These are phyloP conservation scores for Parotia lawesii DNA, from an alignment of 2,113 vertebrate species.

Conservation along the genomic window DNA sequence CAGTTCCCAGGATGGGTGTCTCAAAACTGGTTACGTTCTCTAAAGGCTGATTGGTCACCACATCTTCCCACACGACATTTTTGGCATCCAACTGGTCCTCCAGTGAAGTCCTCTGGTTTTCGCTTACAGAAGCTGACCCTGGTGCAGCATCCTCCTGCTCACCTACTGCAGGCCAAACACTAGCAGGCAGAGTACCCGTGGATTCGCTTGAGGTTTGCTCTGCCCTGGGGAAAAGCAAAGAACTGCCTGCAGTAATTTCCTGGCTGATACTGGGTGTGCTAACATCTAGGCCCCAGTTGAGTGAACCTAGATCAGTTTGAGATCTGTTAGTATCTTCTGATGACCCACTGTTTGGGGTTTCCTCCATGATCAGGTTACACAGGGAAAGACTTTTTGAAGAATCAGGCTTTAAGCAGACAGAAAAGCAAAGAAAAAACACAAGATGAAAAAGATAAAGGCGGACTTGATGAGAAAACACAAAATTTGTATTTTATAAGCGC, in stretches of 20 bases:
- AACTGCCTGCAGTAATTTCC: conserved; percentile 50
- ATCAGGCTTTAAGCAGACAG: conserved; percentile 78
- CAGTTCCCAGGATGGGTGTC: conserved; percentile 32
- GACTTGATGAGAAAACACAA: conserved; percentile 74
- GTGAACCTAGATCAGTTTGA: conserved; percentile 74
- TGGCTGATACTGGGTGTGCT: conserved; percentile 73
- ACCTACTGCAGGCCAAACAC: conserved; percentile 42
- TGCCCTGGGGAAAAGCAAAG: conserved; percentile 50
- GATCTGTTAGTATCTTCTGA: conserved; percentile 73
- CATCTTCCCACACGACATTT: conserved; percentile 70
- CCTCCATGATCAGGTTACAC: conserved; percentile 79
- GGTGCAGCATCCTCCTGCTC: conserved; percentile 42
- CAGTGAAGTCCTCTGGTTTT: conserved; percentile 57
- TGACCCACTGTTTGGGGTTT: conserved; percentile 72
- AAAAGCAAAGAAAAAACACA: conserved; percentile 76
- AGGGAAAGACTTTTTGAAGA: conserved; percentile 84
- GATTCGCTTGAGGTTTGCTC: conserved; percentile 45
- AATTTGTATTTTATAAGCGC: conserved; percentile 32
- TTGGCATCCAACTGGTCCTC: conserved; percentile 48
- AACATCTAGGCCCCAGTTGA: conserved; percentile 83
- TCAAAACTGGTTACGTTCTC: conserved; percentile 52
- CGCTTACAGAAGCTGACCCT: conserved; percentile 48
- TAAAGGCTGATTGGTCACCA: conserved; percentile 58
- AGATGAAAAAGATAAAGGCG: conserved; percentile 75
- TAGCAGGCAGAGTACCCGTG: not conserved